Evolutionary conservation across 2,113 vertebrate genomes (phyloP).

Genomic region (Myrmecophaga tridactyla): DNA sequence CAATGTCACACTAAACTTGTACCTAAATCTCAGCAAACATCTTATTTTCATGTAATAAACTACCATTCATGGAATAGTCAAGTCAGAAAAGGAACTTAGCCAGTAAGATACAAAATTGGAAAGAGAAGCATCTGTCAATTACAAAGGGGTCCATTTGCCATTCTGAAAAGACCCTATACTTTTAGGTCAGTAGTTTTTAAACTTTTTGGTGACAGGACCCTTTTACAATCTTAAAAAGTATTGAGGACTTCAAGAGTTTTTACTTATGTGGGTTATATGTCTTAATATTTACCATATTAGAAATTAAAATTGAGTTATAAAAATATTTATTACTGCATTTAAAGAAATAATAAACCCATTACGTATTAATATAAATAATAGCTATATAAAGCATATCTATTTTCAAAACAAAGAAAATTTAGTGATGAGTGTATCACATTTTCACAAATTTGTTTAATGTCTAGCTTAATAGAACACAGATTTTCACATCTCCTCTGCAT

Average conservation of each 20-base stretch:
- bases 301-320: slow-evolving; percentile 17
- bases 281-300: neutral
- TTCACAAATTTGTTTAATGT: neutral
- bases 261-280: neutral
- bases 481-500: neutral
- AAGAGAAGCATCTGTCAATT: neutral
- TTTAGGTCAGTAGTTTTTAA: neutral
- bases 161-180: neutral
- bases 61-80: neutral
- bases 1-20: neutral
- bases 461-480: neutral
- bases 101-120: neutral
- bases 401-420: neutral
- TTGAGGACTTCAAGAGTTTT: neutral
- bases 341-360: neutral
- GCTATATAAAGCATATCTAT: slow-evolving; percentile 1
- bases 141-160: neutral
- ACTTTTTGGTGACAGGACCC: neutral
- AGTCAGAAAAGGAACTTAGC: neutral
- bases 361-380: neutral
- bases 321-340: neutral
- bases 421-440: neutral
- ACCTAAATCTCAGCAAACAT: neutral
- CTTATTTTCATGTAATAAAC: neutral
- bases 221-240: slow-evolving; percentile 1